Evolutionary conservation across 2,113 vertebrate genomes (phyloP).

Genomic region (Muntiacus muntjak): DNA sequence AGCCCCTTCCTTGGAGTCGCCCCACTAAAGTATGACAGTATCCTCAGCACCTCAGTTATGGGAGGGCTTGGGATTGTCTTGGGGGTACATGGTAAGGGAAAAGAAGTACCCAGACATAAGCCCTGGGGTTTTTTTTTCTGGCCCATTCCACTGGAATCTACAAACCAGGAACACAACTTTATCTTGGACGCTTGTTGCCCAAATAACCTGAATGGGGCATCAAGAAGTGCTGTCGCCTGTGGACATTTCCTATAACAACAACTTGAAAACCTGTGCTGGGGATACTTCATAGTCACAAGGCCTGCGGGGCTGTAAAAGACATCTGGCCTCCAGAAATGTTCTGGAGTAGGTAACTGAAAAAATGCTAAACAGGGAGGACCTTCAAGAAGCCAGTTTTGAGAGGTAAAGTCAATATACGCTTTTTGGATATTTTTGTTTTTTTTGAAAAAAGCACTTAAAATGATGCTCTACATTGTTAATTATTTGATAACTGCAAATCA

Average conservation of each 20-base stretch:
- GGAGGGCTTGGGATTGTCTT: not conserved
- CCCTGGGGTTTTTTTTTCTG: not conserved
- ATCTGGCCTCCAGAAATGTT: not conserved
- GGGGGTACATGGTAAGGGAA: not conserved
- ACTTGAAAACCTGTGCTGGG: not conserved
- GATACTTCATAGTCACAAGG: not conserved
- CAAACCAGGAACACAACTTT: not conserved
- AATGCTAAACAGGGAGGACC: not conserved
- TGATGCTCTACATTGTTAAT: not conserved
- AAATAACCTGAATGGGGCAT: not conserved
- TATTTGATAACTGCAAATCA: not conserved
- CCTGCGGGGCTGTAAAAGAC: not conserved
- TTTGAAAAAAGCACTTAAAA: not conserved
- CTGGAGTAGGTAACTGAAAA: not conserved
- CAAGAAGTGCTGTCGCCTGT: not conserved
- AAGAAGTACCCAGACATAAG: not conserved
- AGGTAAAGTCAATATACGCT: not conserved
- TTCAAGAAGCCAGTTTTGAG: not conserved
- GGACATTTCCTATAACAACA: not conserved
- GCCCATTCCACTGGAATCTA: not conserved
- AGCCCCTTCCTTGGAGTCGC: not conserved
- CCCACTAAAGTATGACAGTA: not conserved
- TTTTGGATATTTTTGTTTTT: not conserved
- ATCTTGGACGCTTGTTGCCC: not conserved
- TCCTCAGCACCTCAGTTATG: not conserved